phyloP scores from a whole-genome alignment of 2,888 invertebrate genomes.

The Lutraria lutraria region DNA sequence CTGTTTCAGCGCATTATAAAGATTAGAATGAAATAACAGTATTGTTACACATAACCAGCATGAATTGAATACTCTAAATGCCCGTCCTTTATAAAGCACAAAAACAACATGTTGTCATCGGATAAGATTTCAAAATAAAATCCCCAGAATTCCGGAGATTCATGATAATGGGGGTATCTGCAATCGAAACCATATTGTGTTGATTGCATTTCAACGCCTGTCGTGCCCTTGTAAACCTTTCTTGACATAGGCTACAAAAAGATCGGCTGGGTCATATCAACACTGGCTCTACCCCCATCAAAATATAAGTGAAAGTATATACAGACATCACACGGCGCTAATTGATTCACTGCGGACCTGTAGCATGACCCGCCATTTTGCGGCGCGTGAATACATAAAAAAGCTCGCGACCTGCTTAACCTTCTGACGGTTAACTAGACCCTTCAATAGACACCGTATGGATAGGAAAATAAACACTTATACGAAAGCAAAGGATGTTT shows the following conservation, averaged over 20 bases:
- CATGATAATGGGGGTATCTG: neutral
- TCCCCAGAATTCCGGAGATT: neutral
- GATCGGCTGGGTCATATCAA: slow-evolving; percentile 68
- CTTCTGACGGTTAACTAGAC: slow-evolving; percentile 41
- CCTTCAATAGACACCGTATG: slow-evolving; percentile 45
- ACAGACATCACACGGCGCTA: slow-evolving; percentile 55
- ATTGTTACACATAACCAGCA: neutral
- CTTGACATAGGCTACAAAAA: slow-evolving; percentile 55
- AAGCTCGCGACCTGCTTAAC: slow-evolving; percentile 60
- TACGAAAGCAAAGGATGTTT: neutral
- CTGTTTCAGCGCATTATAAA: too few relatives aligned
- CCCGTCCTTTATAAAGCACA: neutral
- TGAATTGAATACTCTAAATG: neutral
- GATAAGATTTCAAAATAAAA: neutral
- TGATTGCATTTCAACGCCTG: slow-evolving; percentile 27
- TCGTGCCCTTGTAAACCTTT: slow-evolving; percentile 62
- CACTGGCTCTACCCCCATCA: slow-evolving; percentile 50
- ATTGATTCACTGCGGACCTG: slow-evolving; percentile 58
- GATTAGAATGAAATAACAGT: too few relatives aligned
- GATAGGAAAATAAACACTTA: slow-evolving; percentile 47
- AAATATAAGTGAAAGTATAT: slow-evolving; percentile 67
- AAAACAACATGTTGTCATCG: neutral
- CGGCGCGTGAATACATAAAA: slow-evolving; percentile 56
- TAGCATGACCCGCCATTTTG: slow-evolving; percentile 58
- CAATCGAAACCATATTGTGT: slow-evolving; percentile 19